Evolutionary conservation across 2,888 invertebrate species (phyloP), one percentile per base, ranked within the genome.

Genomic region (Prosapia bicincta): DNA sequence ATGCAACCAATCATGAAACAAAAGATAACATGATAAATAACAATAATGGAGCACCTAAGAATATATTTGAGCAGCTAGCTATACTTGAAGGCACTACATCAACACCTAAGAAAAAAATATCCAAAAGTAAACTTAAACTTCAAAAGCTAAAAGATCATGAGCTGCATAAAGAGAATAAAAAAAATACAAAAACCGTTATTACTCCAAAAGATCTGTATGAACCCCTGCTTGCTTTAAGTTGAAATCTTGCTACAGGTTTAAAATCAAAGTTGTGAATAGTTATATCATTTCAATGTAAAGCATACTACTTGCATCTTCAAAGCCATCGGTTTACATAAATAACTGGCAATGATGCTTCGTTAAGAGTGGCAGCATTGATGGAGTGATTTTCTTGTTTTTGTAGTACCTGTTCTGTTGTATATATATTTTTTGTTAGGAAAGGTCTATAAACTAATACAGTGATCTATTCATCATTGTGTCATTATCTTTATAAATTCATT

Each of bases 1-100:
- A 94, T 81, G 90, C 89, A 7, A 93, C 91, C 2, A 54, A 69
- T 10, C 66, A 74, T 28, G 66, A 70, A 65, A 74, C 66, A 28
- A 43, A 74, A 30, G 66, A 74, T 25, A 70, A 75, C 43, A 20
- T 69, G 24, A 66, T 54, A 25, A 79, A 86, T 80, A 87, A 3
- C 38, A 2, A 85, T 87, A 79, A 88, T 76, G 68, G 26, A 10
- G 88, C 80, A 87, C 93, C 93, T n/a, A 92, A 93, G 82, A 95
- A 95, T 83, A 95, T 95, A 74, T 91, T 94, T 79, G 95, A 95
- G 84, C 93, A 93, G 73, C 84, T 95, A 79, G 90, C 91, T 80
- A 87, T 92, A 83, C 85, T 94, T 7, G 95, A 95, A 82, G 86
- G 89, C 24, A 75, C 80, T 86, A 79, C 86, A 85, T 74, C 87